These are phyloP conservation scores for Arrhamphus sclerolepis DNA, from an alignment of 2,797 vertebrate species.

Conservation along the genomic window DNA sequence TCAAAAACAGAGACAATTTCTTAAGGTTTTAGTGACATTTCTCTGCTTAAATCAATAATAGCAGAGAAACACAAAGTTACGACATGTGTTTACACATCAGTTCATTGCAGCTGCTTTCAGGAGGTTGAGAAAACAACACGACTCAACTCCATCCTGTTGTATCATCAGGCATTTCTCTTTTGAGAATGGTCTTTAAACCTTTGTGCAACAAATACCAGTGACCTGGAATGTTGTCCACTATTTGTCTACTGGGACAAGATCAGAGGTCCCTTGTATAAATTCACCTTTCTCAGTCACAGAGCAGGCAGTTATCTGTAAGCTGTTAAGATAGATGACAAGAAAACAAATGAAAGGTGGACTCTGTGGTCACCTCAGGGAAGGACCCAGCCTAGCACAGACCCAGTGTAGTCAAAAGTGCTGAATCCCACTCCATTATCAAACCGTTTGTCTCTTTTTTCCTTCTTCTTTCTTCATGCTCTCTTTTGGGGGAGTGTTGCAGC, in stretches of 20 bases:
- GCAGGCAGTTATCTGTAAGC: conserved; percentile 11
- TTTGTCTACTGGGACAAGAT: conserved; percentile 42
- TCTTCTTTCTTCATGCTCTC: conserved; percentile 39
- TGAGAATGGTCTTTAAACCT: not conserved
- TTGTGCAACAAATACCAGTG: conserved; percentile 18
- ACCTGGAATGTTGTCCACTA: conserved; percentile 17
- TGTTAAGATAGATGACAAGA: conserved; percentile 18
- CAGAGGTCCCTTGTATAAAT: conserved; percentile 40
- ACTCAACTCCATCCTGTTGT: too few species aligned
- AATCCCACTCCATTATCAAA: conserved; percentile 65
- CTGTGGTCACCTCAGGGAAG: conserved; percentile 37
- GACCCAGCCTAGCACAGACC: conserved; percentile 16
- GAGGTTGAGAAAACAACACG: too few species aligned
- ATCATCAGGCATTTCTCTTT: not conserved
- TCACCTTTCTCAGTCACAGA: conserved; percentile 30
- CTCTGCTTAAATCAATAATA: too few species aligned
- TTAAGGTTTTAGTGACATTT: too few species aligned
- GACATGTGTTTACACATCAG: too few species aligned
- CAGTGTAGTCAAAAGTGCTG: conserved; percentile 47
- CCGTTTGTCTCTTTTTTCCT: conserved; percentile 30
- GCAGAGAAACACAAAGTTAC: too few species aligned
- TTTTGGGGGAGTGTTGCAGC: conserved; percentile 50
- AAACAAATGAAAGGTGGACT: conserved; percentile 23
- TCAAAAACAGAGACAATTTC: too few species aligned
- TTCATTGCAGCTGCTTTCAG: too few species aligned